These are phyloP conservation scores for Bilobella aurantiaca DNA, from an alignment of 1,140 invertebrate species.

Conservation along the genomic window DNA sequence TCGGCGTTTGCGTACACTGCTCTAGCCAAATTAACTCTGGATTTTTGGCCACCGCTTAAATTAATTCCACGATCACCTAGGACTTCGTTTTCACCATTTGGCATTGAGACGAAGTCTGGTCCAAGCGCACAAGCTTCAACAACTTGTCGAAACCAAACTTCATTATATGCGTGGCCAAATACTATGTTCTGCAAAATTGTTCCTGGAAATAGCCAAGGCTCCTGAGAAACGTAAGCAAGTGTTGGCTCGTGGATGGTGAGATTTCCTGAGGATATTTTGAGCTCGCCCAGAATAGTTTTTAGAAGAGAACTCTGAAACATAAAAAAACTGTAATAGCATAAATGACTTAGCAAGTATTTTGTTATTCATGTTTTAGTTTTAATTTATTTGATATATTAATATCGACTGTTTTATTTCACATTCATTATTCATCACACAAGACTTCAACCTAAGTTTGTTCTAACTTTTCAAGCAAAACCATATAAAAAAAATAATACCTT, in stretches of 20 bases:
- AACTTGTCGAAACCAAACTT: neutral
- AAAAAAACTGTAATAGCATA: too few species aligned
- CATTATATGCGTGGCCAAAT: neutral
- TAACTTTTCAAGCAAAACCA: too few species aligned
- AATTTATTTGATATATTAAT: too few species aligned
- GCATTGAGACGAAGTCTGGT: neutral
- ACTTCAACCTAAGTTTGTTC: too few species aligned
- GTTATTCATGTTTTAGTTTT: too few species aligned
- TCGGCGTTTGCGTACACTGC: slow-evolving; percentile 44
- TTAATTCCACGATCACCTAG: neutral
- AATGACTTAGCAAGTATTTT: too few species aligned
- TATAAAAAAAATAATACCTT: too few species aligned
- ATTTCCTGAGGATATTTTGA: neutral
- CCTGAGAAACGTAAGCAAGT: neutral
- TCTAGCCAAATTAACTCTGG: slow-evolving; percentile 17
- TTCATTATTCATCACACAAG: too few species aligned
- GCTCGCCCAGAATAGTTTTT: neutral
- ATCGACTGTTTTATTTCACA: too few species aligned
- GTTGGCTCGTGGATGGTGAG: neutral
- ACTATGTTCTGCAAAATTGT: neutral
- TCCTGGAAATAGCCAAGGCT: neutral
- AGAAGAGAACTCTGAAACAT: neutral
- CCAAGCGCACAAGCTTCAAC: neutral
- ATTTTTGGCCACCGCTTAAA: neutral
- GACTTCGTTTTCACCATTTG: neutral